Evolutionary conservation across 2,113 vertebrate species (phyloP), one percentile per base, ranked within the genome.

Genomic region (Pseudorhombus dupliciocellatus): DNA sequence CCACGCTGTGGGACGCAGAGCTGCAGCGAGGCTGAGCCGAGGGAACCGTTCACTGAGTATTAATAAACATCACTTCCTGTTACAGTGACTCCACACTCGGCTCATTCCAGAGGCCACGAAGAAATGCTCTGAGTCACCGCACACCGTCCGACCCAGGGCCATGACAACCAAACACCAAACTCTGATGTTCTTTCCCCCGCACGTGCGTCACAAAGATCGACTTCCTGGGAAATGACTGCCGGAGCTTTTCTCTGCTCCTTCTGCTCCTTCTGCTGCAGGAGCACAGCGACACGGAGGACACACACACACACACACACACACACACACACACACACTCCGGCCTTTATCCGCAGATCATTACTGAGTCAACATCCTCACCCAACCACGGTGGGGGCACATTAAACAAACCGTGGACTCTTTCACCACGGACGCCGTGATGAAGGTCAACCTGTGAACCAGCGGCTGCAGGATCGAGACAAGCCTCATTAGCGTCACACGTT

Each of bases 161-260:
- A 88, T 80, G 81, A 81, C 75, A 90, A 93, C 92, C 81, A 87
- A 92, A 93, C 87, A 93, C 25, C 79, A 87, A 91, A 92, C 88
- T 40, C n/a, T 4, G 14, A 22, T 25, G 15, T 9, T 64, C 71
- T 46, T 51, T 79, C 51, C 70, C 62, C 66, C 57, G 31, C 77
- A 73, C 57, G 53, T 25, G 50, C 60, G 26, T 70, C 84, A 75
- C 5, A 63, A 69, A 31, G 55, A 61, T 58, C 59, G 3, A 42
- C 70, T 79, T 74, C 59, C 65, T 60, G 20, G 34, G 55, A 58
- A 79, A 73, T 2, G 5, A 26, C 24, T 2, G 46, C 7, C 20
- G 46, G 46, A 50, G 18, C 46, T 7, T 46, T 18, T 5, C 15
- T 44, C 42, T 4, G 34, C 34, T 18, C 18, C 37, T 40, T 18